A percentile compares a stretch with the other conserved stretches of the same genome.
Evolutionary conservation across 2,888 invertebrate species (phyloP).

Genomic region (Subacronicta megacephala): DNA sequence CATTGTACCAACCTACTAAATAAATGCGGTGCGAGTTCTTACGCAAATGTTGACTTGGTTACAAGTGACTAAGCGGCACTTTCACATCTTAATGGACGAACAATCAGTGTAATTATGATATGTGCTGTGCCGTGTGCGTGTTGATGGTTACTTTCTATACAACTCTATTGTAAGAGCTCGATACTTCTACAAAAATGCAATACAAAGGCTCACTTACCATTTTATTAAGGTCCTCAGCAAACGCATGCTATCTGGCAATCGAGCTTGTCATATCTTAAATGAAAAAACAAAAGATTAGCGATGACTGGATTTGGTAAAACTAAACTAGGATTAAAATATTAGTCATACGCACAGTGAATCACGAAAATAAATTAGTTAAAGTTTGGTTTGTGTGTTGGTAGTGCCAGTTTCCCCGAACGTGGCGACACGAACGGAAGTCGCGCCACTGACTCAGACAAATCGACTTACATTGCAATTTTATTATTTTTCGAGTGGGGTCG

Average conservation of each 20-base stretch:
- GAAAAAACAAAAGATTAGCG: constrained; percentile 25
- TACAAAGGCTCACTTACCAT: constrained; percentile 63
- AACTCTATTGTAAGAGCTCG: constrained; percentile 6
- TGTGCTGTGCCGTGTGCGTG: constrained; percentile 52
- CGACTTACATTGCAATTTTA: constrained; percentile 56
- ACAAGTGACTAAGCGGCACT: constrained; percentile 51
- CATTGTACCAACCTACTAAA: neutral
- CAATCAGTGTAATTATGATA: constrained; percentile 53
- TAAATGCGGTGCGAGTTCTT: constrained; percentile 10
- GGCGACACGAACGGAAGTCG: constrained; percentile 74
- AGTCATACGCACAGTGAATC: constrained; percentile 71
- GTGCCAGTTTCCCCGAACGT: constrained; percentile 71
- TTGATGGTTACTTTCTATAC: constrained; percentile 60
- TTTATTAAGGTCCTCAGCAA: constrained; percentile 60
- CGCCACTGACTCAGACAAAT: constrained; percentile 76
- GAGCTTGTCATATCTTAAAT: constrained; percentile 56
- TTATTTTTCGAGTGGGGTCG: constrained; percentile 69
- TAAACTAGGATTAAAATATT: constrained; percentile 45
- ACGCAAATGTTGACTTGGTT: constrained; percentile 40
- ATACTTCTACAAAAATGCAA: constrained; percentile 10
- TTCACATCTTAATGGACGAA: constrained; percentile 55
- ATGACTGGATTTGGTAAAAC: constrained; percentile 25
- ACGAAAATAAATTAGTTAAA: constrained; percentile 59
- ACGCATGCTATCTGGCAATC: constrained; percentile 58
- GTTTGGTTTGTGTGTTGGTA: constrained; percentile 52